phyloP scores from a whole-genome alignment of 1,140 invertebrate genomes.

The Vollenhovia emeryi region DNA sequence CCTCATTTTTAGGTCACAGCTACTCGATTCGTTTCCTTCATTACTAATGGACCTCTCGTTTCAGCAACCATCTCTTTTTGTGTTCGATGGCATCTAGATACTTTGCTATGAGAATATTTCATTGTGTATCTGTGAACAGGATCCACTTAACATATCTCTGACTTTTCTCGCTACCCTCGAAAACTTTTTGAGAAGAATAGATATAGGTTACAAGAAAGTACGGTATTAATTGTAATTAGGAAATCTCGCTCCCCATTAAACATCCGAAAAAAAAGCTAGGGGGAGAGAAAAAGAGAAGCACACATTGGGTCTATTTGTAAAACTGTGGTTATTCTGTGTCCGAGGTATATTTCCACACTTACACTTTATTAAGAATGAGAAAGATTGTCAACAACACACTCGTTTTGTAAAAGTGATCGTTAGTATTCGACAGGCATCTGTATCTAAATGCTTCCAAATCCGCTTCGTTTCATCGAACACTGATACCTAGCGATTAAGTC shows the following conservation, averaged over 20 bases:
- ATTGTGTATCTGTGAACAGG: slow-evolving; percentile 58
- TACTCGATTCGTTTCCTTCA: slow-evolving; percentile 74
- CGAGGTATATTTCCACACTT: slow-evolving; percentile 50
- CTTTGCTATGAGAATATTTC: slow-evolving; percentile 69
- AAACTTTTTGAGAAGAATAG: slow-evolving; percentile 55
- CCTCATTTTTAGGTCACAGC: slow-evolving; percentile 90
- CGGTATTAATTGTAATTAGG: slow-evolving; percentile 57
- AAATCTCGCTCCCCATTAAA: slow-evolving; percentile 48
- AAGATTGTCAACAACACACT: slow-evolving; percentile 46
- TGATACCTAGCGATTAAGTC: slow-evolving; percentile 69
- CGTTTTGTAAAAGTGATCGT: slow-evolving; percentile 70
- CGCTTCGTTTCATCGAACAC: slow-evolving; percentile 72
- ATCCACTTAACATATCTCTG: slow-evolving; percentile 55
- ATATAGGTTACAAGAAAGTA: slow-evolving; percentile 58
- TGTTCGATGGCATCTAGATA: slow-evolving; percentile 70
- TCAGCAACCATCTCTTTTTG: slow-evolving; percentile 67
- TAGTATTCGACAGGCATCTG: slow-evolving; percentile 65
- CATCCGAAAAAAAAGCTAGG: slow-evolving; percentile 16
- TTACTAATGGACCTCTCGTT: slow-evolving; percentile 74
- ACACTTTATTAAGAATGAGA: slow-evolving; percentile 50
- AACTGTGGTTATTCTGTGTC: slow-evolving; percentile 55
- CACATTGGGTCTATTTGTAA: slow-evolving; percentile 56
- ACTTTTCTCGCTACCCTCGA: slow-evolving; percentile 52
- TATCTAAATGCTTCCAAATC: slow-evolving; percentile 70
- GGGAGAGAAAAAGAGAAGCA: slow-evolving; percentile 40